Percentiles rank a stretch among this genome's conserved stretches.
Evolutionary conservation across 2,113 vertebrate genomes (phyloP).

Genomic region (Phylloscopus trochilus): DNA sequence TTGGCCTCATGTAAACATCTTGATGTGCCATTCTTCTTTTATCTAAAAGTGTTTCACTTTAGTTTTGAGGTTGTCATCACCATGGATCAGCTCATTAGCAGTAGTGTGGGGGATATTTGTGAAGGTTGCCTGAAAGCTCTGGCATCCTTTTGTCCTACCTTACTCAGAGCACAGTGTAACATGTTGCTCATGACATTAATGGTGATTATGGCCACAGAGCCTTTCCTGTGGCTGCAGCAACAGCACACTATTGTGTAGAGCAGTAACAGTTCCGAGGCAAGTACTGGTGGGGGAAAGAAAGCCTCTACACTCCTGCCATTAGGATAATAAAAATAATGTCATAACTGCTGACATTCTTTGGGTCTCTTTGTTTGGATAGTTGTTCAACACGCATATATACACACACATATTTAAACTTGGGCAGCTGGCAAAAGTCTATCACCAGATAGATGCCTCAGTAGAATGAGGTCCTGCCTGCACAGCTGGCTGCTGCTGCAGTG

Average conservation of each 20-base stretch:
- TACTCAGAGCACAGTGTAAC: neutral
- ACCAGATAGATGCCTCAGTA: neutral
- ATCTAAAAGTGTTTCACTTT: neutral
- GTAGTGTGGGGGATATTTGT: neutral
- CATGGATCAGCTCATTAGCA: neutral
- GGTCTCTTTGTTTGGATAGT: constrained; percentile 34
- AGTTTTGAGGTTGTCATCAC: neutral
- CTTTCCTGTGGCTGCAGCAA: neutral
- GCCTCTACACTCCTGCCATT: neutral
- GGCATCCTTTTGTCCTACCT: neutral
- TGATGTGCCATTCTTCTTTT: neutral
- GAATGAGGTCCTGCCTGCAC: neutral
- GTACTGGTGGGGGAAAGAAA: neutral
- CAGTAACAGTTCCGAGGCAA: neutral
- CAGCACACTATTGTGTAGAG: neutral
- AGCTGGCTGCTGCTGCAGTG: constrained; percentile 3
- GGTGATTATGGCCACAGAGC: neutral
- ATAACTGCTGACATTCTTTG: neutral
- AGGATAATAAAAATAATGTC: neutral
- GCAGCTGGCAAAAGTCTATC: constrained; percentile 6
- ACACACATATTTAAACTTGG: neutral
- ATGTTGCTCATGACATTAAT: accelerated
- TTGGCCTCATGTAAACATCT: neutral
- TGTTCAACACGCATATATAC: neutral
- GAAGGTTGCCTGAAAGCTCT: neutral